Conservation (phyloP, 2,797 vertebrate genomes). For the Chaetodon trifasciatus region DNA sequence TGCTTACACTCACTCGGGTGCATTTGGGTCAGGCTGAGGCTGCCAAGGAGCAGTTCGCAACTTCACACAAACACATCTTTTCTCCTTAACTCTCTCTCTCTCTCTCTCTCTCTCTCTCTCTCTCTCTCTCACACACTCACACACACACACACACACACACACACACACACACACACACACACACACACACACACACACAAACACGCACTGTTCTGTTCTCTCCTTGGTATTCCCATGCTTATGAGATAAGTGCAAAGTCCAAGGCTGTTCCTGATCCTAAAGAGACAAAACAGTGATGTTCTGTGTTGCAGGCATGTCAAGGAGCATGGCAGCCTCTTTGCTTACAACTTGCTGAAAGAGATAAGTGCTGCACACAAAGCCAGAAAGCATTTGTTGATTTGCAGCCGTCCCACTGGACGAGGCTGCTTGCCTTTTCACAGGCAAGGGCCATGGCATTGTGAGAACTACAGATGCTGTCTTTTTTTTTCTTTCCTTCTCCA, state of each 20-base stretch:
- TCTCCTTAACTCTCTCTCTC: constrained; percentile 2
- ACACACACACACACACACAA: neutral
- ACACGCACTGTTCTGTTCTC: constrained; percentile 20
- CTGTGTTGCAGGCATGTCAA: constrained; percentile 21
- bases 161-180: neutral
- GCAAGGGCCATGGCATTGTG: constrained; percentile 18
- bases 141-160: neutral
- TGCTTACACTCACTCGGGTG: constrained; percentile 61
- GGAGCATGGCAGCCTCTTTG: constrained; percentile 16
- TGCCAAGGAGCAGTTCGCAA: constrained; percentile 64
- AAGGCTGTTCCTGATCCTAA: constrained; percentile 28
- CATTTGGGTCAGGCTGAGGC: constrained; percentile 64
- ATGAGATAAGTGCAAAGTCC: constrained; percentile 37
- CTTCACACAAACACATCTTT: constrained; percentile 54
- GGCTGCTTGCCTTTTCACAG: constrained; percentile 19
- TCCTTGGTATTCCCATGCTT: constrained; percentile 36
- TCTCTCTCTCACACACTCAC: neutral
- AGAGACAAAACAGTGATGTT: constrained; percentile 26
- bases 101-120: neutral
- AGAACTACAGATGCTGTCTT: constrained; percentile 18
- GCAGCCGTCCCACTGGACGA: constrained; percentile 22
- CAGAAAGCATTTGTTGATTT: constrained; percentile 38
- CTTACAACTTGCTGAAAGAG: constrained; percentile 19
- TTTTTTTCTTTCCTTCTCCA: neutral
- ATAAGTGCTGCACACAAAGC: constrained; percentile 32